Percentiles rank a stretch among this genome's conserved stretches.
phyloP scores from a whole-genome alignment of 2,888 invertebrate genomes.

The Lasioglossum morio region DNA sequence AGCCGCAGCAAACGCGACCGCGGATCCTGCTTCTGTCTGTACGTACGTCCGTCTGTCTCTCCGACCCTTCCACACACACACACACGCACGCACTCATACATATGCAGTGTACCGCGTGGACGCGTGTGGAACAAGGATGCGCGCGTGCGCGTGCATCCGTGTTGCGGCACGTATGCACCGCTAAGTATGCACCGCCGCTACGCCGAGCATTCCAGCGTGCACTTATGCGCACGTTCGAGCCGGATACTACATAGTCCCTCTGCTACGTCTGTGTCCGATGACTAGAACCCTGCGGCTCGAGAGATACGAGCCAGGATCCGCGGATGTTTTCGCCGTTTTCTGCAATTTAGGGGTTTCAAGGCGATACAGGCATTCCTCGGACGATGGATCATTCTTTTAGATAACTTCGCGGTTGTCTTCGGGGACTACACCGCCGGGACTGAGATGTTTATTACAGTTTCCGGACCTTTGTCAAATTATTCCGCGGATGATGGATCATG shows the following conservation, averaged over 20 bases:
- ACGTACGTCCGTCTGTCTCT: background rate
- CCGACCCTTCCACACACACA: background rate
- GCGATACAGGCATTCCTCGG: background rate
- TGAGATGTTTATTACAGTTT: background rate
- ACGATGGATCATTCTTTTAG: background rate
- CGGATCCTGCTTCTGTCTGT: slow-evolving; percentile 39
- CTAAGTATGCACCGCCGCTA: slow-evolving; percentile 64
- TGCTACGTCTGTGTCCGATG: slow-evolving; percentile 8
- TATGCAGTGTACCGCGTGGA: background rate
- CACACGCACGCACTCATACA: no score
- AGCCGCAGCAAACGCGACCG: background rate
- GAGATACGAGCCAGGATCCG: background rate
- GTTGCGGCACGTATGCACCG: slow-evolving; percentile 62
- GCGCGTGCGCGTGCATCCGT: slow-evolving; percentile 34
- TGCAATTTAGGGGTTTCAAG: background rate
- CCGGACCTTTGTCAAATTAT: background rate
- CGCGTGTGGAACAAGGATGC: background rate
- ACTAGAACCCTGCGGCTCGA: slow-evolving; percentile 5
- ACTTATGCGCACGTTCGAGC: slow-evolving; percentile 63
- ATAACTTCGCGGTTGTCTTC: background rate
- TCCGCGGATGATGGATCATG: background rate
- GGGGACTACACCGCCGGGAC: background rate
- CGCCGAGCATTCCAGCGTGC: slow-evolving; percentile 68
- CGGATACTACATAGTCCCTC: slow-evolving; percentile 32
- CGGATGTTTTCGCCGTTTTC: background rate